Conservation (phyloP, 2,797 vertebrate species). For the Nothura maculosa region DNA sequence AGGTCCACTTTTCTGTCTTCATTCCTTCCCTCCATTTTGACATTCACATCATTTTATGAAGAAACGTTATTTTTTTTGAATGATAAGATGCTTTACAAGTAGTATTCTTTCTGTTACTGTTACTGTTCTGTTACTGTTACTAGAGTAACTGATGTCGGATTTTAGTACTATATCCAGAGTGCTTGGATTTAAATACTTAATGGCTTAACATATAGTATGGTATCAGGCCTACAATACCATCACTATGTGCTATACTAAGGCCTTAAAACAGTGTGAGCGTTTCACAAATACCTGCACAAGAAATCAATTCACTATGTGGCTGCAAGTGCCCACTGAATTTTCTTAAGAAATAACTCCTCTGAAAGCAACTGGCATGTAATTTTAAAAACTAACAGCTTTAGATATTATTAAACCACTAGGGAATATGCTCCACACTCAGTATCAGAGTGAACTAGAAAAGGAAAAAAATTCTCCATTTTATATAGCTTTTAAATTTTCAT, state of each 20-base stretch:
- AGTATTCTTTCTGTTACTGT: background rate
- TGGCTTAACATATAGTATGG: background rate
- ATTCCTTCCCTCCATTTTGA: background rate
- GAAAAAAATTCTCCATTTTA: background rate
- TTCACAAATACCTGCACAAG: slow-evolving; percentile 52
- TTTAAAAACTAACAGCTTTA: slow-evolving; percentile 58
- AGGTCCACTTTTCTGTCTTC: background rate
- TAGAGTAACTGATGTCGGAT: background rate
- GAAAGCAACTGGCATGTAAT: slow-evolving; percentile 31
- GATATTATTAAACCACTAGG: slow-evolving; percentile 44
- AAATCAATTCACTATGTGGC: slow-evolving; percentile 42
- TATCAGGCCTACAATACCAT: background rate
- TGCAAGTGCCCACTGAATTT: slow-evolving; percentile 49
- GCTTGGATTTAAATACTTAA: background rate
- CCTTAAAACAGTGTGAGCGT: slow-evolving; percentile 30
- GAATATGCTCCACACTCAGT: background rate
- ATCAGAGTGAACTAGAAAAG: background rate
- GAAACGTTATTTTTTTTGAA: background rate
- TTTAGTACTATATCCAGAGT: background rate
- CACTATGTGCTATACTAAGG: slow-evolving; percentile 8
- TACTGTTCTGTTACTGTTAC: no score
- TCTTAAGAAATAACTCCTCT: slow-evolving; percentile 46
- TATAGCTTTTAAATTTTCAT: background rate
- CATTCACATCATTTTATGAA: accelerated
- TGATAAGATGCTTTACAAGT: background rate